Conservation (phyloP, 2,888 invertebrate genomes). For the Pedicia rivosa region DNA sequence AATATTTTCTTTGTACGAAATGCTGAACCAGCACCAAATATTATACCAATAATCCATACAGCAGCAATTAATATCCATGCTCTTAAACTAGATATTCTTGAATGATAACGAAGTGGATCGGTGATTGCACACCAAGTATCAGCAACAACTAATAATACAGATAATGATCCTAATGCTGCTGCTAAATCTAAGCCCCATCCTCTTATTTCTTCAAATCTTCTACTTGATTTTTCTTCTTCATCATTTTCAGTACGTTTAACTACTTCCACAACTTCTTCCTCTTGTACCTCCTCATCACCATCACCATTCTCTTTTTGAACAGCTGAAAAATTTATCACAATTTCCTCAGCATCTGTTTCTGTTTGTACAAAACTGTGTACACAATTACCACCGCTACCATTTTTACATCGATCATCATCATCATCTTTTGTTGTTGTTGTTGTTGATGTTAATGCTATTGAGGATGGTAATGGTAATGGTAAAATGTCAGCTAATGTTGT, state of each 20-base stretch:
- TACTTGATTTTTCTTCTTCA: not conserved
- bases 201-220: slow-evolving; percentile 13
- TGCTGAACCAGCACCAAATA: slow-evolving; percentile 29
- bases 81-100: slow-evolving; percentile 30
- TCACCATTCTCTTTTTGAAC: slow-evolving; percentile 23
- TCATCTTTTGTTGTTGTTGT: no score
- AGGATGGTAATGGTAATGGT: no score
- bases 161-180: slow-evolving; percentile 27
- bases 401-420: no score
- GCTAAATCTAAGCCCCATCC: slow-evolving; percentile 30
- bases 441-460: no score
- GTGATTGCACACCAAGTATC: slow-evolving; percentile 44
- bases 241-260: slow-evolving; percentile 4
- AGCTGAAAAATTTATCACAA: no score
- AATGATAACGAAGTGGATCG: slow-evolving; percentile 40
- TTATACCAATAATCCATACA: slow-evolving; percentile 28
- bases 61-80: slow-evolving; percentile 29
- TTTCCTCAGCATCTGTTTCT: no score
- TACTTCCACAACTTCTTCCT: slow-evolving; percentile 16
- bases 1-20: slow-evolving; percentile 22
- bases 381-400: no score
- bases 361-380: no score
- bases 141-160: slow-evolving; percentile 29
- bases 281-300: slow-evolving; percentile 21
- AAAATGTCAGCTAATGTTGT: no score